Evolutionary conservation across 2,797 vertebrate species (phyloP).

Genomic region (Micromesistius poutassou): DNA sequence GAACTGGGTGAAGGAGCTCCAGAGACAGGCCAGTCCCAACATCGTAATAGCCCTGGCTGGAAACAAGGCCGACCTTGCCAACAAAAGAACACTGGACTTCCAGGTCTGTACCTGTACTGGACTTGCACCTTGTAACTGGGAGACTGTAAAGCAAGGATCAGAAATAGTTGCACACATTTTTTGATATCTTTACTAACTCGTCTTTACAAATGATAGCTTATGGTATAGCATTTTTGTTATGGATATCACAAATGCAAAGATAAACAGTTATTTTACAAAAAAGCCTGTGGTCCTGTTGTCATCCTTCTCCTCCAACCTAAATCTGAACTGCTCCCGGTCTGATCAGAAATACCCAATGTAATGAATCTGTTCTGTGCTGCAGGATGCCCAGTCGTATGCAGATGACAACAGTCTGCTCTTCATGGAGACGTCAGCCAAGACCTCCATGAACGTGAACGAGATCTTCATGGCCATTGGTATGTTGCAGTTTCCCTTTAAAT

Average conservation of each 20-base stretch:
- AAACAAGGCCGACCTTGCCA: slow-evolving; percentile 97
- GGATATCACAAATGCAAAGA: not conserved
- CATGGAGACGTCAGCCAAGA: slow-evolving; percentile 99
- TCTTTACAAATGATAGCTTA: not conserved
- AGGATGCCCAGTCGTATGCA: slow-evolving; percentile 98
- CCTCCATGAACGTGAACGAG: slow-evolving; percentile 98
- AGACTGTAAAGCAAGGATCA: slow-evolving; percentile 1
- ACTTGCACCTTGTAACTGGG: not conserved
- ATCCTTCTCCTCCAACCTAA: not conserved
- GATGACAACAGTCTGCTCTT: slow-evolving; percentile 99
- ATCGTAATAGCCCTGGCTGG: slow-evolving; percentile 99
- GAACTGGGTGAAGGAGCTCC: slow-evolving; percentile 99
- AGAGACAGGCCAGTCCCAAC: slow-evolving; percentile 98
- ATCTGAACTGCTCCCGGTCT: not conserved
- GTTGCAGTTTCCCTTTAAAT: slow-evolving; percentile 30
- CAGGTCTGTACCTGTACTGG: slow-evolving; percentile 79
- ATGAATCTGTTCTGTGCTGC: slow-evolving; percentile 34
- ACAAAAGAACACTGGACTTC: slow-evolving; percentile 96
- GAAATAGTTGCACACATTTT: not conserved
- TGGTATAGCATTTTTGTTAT: not conserved
- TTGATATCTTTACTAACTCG: not conserved
- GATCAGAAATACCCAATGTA: not conserved
- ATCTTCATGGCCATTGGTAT: slow-evolving; percentile 99
- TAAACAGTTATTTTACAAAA: not conserved
- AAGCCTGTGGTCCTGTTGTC: not conserved